phyloP scores from a whole-genome alignment of 2,888 invertebrate genomes.

The Cephus pulcher region DNA sequence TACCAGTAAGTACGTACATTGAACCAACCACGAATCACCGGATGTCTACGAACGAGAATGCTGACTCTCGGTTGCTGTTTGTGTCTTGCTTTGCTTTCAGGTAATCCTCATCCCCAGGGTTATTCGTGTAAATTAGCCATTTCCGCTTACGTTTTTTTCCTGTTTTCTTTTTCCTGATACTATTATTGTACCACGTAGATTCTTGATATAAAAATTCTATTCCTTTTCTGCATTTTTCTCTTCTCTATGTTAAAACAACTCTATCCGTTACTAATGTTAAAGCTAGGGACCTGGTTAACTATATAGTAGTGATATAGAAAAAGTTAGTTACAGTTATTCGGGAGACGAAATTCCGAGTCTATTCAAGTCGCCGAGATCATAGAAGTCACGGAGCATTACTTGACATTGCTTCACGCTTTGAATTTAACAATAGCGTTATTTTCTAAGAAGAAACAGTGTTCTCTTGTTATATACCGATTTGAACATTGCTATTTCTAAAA shows the following conservation, averaged over 20 bases:
- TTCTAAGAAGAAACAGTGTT: neutral
- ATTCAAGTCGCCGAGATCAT: neutral
- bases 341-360: constrained; percentile 37
- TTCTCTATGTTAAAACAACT: neutral
- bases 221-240: too few species aligned
- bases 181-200: neutral
- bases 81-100: neutral
- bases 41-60: neutral
- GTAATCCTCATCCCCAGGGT: neutral
- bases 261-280: neutral
- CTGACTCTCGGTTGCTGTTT: neutral
- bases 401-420: neutral
- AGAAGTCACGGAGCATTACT: neutral
- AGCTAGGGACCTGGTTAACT: neutral
- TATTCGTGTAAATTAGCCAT: neutral
- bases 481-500: neutral
- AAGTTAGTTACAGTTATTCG: constrained; percentile 37
- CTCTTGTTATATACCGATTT: neutral
- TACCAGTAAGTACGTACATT: constrained; percentile 9
- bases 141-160: neutral
- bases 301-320: neutral
- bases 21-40: constrained; percentile 14
- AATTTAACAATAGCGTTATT: neutral
- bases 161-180: neutral
- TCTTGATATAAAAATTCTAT: neutral